Evolutionary conservation across 2,797 vertebrate genomes (phyloP).

Genomic region (Macrochelys suwanniensis): DNA sequence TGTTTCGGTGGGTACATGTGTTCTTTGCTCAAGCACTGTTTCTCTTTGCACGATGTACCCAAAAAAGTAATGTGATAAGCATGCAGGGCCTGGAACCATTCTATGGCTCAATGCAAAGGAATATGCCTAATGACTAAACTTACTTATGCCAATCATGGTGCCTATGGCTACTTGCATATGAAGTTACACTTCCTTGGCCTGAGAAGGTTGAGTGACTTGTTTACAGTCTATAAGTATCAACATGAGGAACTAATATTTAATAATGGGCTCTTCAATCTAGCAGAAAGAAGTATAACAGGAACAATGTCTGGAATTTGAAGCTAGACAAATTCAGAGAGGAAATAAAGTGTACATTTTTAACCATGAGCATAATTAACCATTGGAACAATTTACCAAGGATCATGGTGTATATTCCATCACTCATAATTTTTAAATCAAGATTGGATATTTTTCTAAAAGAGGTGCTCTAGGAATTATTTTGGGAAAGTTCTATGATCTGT

Average conservation of each 20-base stretch:
- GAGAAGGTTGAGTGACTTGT: not conserved
- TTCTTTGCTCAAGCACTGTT: not conserved
- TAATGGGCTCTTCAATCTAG: too few species aligned
- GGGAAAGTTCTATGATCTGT: not conserved
- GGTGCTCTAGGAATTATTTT: not conserved
- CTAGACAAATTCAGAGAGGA: not conserved
- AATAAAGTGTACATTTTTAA: not conserved
- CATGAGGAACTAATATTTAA: not conserved
- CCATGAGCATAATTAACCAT: not conserved
- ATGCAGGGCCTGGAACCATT: not conserved
- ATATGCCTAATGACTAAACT: not conserved
- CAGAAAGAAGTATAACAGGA: not conserved
- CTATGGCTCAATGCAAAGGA: not conserved
- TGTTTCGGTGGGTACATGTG: not conserved
- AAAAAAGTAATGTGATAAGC: not conserved
- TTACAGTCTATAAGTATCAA: not conserved
- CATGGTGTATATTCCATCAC: not conserved
- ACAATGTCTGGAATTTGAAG: not conserved
- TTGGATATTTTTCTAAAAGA: not conserved
- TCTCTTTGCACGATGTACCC: not conserved
- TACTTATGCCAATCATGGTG: not conserved
- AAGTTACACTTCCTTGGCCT: not conserved
- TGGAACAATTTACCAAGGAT: not conserved
- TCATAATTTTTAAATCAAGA: not conserved
- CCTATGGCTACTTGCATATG: not conserved